phyloP scores from a whole-genome alignment of 2,888 invertebrate species.

The Luffia ferchaultella region DNA sequence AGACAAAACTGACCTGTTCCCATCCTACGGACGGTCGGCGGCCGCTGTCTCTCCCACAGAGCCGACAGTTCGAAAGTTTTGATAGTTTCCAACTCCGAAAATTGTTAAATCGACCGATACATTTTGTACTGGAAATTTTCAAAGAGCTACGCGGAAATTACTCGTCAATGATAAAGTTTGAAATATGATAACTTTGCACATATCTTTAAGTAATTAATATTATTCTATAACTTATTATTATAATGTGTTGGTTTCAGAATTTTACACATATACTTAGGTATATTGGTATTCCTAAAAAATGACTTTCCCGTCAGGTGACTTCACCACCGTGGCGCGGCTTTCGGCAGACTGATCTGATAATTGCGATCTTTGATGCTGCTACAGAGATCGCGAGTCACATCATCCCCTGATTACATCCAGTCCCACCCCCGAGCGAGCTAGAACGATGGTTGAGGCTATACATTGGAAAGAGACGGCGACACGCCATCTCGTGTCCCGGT shows the following conservation, averaged over 20 bases:
- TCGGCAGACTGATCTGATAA: constrained; percentile 64
- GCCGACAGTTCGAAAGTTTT: constrained; percentile 48
- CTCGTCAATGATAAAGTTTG: too few species aligned
- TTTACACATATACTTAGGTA: too few species aligned
- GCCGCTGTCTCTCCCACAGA: constrained; percentile 70
- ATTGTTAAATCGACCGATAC: background rate
- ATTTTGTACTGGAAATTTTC: background rate
- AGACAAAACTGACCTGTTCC: constrained; percentile 69
- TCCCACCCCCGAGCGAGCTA: constrained; percentile 55
- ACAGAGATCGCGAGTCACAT: constrained; percentile 64
- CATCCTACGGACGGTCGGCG: constrained; percentile 73
- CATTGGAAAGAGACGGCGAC: constrained; percentile 43
- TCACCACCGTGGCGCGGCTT: constrained; percentile 54
- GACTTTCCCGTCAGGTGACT: constrained; percentile 36
- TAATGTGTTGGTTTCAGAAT: background rate
- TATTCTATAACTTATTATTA: background rate
- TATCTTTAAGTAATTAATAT: background rate
- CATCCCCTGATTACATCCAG: constrained; percentile 66
- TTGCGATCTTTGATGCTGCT: constrained; percentile 64
- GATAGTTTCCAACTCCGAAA: background rate
- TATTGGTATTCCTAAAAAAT: constrained; percentile 4
- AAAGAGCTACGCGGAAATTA: background rate
- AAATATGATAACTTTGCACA: too few species aligned
- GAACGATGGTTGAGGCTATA: constrained; percentile 13
- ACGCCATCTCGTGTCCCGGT: constrained; percentile 71